Base-by-base conservation (phyloP, 92 coral and sea anemone species). In the Nematostella vectensis region DNA sequence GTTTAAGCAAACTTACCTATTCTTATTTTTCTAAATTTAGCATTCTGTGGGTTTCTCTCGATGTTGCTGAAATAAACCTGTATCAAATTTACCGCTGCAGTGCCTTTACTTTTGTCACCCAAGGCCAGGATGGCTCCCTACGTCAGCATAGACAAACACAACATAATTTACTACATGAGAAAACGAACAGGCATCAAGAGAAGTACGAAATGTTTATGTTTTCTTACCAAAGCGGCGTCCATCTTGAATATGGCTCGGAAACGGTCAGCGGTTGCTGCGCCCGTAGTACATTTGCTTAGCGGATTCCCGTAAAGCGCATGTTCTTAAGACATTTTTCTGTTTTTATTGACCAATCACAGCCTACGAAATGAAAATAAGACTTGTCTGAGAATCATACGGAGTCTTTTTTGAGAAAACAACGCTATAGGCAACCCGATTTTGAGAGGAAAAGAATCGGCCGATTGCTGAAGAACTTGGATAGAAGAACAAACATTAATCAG, bases 1-100 rank as follows among this genome's bases (percentile, higher is more conserved):
- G n/a, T n/a, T n/a, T n/a, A n/a, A n/a, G n/a, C n/a, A n/a, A n/a
- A 63, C 96, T 81, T 44, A 89, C 97, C 84, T 55, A 81, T 77
- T 69, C 93, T 49, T 47, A 89, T 89, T 74, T 74, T 89, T 59
- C 97, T 77, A 73, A 61, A 89, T 67, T 89, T 89, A 3, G 65
- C 72, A 57, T 87, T 89, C 36, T 44, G 50, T 53, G 97, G 97
- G 20, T 87, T 83, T 63, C 62, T 79, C 18, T 78, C 72, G 39
- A 89, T 87, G 57, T 89, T 89, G 69, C 78, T 83, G 66, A 89
- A 67, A 61, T 89, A 89, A 17, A 74, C 87, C 58, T 89, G 79
- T 58, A 89, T 65, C 58, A 89, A 73, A 54, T 79, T 79, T 31
- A 89, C 58, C 17, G 80, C 83, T 17, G 67, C 59, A 38, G 56